Base-by-base conservation (phyloP, 2,888 invertebrate species). In the Drosophila setosimentum region DNA sequence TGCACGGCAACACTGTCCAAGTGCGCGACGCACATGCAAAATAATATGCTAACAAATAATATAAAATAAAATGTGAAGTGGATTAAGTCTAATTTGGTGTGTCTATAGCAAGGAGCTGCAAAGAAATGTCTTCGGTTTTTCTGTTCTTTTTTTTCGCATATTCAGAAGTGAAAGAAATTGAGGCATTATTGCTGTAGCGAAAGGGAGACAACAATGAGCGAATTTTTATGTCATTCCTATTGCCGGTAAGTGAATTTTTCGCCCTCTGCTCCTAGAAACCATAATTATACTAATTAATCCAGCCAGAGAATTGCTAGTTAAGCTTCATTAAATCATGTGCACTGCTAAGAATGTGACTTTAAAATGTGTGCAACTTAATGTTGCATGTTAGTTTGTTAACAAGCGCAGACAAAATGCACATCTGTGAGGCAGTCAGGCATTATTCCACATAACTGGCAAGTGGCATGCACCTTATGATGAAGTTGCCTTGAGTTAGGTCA, bases 361-460 rank as follows among this genome's bases (percentile, higher is more conserved):
- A n/a, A n/a, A 55, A n/a, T 37, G 18, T 55, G 27, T 55, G 55
- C 55, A 55, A 55, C 37, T 27, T n/a, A 37, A n/a, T 55, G 55
- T 55, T 37, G 55, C 55, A n/a, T 37, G 37, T n/a, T 35, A 35
- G 35, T 27, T 37, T n/a, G 27, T 27, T 27, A n/a, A n/a, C 13
- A 40, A 40, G 29, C 13, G 27, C 24, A 27, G 27, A 63, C 35
- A 35, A 49, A 49, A 33, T 50, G 70, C 42, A 55, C 63, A 60
- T 35, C 70, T 69, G 76, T 32, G 58, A 24, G 30, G 37, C n/a
- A 68, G 49, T 35, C 10, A n/a, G 57, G n/a, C 30, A 51, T 37
- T 29, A 57, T 57, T 40, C 40, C 76, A 77, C 73, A 76, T 76
- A 72, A 58, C 67, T 60, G 74, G 68, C 59, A 40, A 65, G 68